Percentiles rank a stretch among this genome's conserved stretches.
Evolutionary conservation across 1,140 invertebrate species (phyloP).

Genomic region (Agrilus planipennis): DNA sequence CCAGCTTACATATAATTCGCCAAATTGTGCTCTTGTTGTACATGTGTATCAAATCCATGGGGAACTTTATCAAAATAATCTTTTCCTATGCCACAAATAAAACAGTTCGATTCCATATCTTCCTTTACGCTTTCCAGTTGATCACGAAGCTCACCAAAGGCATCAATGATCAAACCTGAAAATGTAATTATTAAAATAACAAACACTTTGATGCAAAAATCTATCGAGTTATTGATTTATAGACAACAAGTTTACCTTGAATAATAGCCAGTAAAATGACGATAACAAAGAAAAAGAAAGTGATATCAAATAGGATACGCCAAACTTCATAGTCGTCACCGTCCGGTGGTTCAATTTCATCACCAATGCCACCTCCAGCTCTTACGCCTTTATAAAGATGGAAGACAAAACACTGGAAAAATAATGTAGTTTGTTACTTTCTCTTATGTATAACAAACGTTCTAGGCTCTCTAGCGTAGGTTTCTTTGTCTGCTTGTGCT

Average conservation of each 20-base stretch:
- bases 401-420: conserved; percentile 92
- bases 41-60: conserved; percentile 90
- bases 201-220: background rate
- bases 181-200: conserved; percentile 28
- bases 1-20: conserved; percentile 99
- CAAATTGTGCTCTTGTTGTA: conserved; percentile 96
- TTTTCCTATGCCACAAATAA: conserved; percentile 98
- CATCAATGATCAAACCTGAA: conserved; percentile 99
- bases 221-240: background rate
- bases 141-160: conserved; percentile 98
- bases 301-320: conserved; percentile 98
- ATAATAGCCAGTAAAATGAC: conserved; percentile 98
- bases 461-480: conserved; percentile 98
- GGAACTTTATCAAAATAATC: conserved; percentile 98
- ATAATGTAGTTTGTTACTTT: conserved; percentile 99
- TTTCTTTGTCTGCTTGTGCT: too few species aligned
- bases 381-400: conserved; percentile 98
- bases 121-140: conserved; percentile 98
- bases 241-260: conserved; percentile 59
- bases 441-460: conserved; percentile 99
- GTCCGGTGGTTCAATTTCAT: conserved; percentile 96
- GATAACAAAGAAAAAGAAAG: conserved; percentile 99
- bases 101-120: conserved; percentile 99
- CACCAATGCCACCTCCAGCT: conserved; percentile 97
- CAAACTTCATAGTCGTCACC: conserved; percentile 95